Base-by-base conservation (phyloP, 1,140 invertebrate species). In the Drosophila setifemur region DNA sequence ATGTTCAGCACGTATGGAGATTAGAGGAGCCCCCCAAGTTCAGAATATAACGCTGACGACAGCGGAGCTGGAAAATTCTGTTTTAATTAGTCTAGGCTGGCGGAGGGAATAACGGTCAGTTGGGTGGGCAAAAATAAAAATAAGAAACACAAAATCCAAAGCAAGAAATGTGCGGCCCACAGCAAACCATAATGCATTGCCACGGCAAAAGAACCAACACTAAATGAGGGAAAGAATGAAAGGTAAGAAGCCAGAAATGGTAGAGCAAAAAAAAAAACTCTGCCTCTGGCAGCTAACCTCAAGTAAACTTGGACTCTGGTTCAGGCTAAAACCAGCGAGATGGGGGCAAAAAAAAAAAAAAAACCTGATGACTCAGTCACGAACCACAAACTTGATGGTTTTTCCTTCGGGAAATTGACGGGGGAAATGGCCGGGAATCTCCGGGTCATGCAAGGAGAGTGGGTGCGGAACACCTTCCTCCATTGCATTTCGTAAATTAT, bases 311-410 rank as follows among this genome's bases (percentile, higher is more conserved):
- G 40, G 48, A 26, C 55, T 40, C 40, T 21, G 49, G 52, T 55
- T 83, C 44, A 53, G 37, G 73, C 64, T 39, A 66, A 66, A 54
- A 19, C 21, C 42, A 8, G 16, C 9, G 44, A 12, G 40, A 14
- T 14, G 40, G 9, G 11, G 26, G 55, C 23, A 26, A 6, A 40
- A 73, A 60, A 78, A 73, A 31, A 26, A 6, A 40, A 73, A 60
- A 78, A 73, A 69, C 45, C 67, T 73, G 50, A 82, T 81, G 77
- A 83, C 57, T 83, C 69, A 83, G 73, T 83, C 69, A 72, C 68
- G 58, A 64, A 75, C 70, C 42, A 66, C 48, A 33, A 49, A 37
- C 23, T 72, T 77, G 72, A 78, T 73, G 70, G 60, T 6, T 50
- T 50, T 33, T 33, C 48, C 14, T 48, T 55, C 45, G 53, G 53